Base-by-base conservation (phyloP, 2,888 invertebrate genomes). In the Stenodera caucasica region DNA sequence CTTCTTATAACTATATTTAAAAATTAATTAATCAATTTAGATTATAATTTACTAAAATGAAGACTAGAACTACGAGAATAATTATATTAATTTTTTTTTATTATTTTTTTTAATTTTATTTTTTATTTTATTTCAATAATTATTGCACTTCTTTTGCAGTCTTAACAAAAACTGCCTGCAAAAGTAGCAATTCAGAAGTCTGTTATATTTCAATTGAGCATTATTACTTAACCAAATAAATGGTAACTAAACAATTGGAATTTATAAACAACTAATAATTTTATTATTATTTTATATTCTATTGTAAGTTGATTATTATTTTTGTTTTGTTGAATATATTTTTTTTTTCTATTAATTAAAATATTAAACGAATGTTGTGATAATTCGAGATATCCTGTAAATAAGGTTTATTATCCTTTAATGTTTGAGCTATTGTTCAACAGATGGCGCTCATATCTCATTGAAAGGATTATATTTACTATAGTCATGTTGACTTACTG, bases 401-500 rank as follows among this genome's bases (percentile, higher is more conserved):
- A 32, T 53, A n/a, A 23, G 45, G 5, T 35, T 23, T 33, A 30
- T 23, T 21, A 53, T 23, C 30, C 18, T 32, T 53, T n/a, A 7
- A 18, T 4, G 8, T 18, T 30, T 32, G 12, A 8, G 18, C 55
- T 26, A 37, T 11, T 37, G 2, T 9, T 6, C 8, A 9, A 29
- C 32, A 56, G 49, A 23, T 49, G 49, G 49, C 29, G 55, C 40
- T n/a, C 23, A 23, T 21, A 7, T 12, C 12, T 45, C 45, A 45
- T 45, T 45, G 9, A n/a, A 23, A 21, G 21, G 12, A 21, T 18
- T 21, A 2, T 8, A 18, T 11, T 21, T 32, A 11, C 8, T 37
- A 37, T 37, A 18, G 7, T 59, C 40, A 50, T 30, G 30, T 58
- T 52, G 40, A 45, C 58, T 80, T 88, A 90, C 81, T 90, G 90